phyloP scores from a whole-genome alignment of 2,888 invertebrate genomes.

The Brachypalpus laphriformis region DNA sequence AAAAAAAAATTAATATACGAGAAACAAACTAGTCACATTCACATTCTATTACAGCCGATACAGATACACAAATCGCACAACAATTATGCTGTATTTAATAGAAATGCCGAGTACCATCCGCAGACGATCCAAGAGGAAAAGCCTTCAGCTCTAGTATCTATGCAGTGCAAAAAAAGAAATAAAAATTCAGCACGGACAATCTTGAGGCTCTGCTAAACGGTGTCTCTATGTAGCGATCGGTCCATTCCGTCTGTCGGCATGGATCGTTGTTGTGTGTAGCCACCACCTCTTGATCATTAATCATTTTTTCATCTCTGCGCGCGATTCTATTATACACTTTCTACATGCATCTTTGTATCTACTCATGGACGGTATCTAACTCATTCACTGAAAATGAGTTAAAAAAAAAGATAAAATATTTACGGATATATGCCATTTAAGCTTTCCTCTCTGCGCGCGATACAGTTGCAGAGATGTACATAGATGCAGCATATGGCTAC shows the following conservation, averaged over 20 bases:
- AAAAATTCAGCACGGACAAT: slow-evolving; percentile 34
- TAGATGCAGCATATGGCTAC: not conserved
- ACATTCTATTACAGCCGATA: slow-evolving; percentile 29
- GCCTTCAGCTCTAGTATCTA: slow-evolving; percentile 6
- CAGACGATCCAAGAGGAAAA: slow-evolving; percentile 23
- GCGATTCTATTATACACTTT: slow-evolving; percentile 66
- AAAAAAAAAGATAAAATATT: slow-evolving; percentile 25
- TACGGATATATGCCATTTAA: slow-evolving; percentile 50
- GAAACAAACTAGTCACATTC: slow-evolving; percentile 43
- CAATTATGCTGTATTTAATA: slow-evolving; percentile 42
- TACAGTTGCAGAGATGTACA: slow-evolving; percentile 30
- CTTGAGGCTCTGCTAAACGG: slow-evolving; percentile 48
- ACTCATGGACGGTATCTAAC: slow-evolving; percentile 17
- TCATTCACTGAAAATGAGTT: slow-evolving; percentile 43
- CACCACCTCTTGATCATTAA: slow-evolving; percentile 38
- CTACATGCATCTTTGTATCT: slow-evolving; percentile 58
- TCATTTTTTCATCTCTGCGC: slow-evolving; percentile 60
- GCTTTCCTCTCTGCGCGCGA: slow-evolving; percentile 29
- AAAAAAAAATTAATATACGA: slow-evolving; percentile 3
- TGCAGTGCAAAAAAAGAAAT: not conserved
- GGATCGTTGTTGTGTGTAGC: not conserved
- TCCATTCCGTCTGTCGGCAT: slow-evolving; percentile 21
- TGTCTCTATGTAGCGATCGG: slow-evolving; percentile 48
- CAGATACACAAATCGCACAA: slow-evolving; percentile 32
- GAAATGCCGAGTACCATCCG: slow-evolving; percentile 50